phyloP scores from a whole-genome alignment of 2,797 vertebrate species.

The Schizopygopsis pylzovi region DNA sequence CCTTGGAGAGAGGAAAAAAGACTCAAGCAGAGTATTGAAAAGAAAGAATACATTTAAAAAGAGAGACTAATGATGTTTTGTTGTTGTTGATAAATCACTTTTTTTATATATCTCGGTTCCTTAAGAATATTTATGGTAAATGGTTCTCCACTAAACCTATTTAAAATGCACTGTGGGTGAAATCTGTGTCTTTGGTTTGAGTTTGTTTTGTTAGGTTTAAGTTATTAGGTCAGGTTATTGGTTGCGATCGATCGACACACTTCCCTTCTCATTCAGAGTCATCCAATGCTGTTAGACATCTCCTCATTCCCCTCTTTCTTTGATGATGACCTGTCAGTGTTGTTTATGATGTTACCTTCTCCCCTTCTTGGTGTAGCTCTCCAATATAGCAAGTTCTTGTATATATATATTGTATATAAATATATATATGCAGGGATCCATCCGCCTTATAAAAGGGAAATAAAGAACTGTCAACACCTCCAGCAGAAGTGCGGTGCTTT shows the following conservation, averaged over 20 bases:
- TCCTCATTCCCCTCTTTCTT: slow-evolving; percentile 21
- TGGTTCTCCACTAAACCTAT: slow-evolving; percentile 82
- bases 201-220: slow-evolving; percentile 81
- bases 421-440: slow-evolving; percentile 30
- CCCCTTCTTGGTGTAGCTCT: slow-evolving; percentile 79
- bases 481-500: slow-evolving; percentile 35
- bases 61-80: slow-evolving; percentile 72
- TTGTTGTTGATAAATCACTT: slow-evolving; percentile 64
- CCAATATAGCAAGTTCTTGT: slow-evolving; percentile 82
- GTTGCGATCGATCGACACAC: slow-evolving; percentile 73
- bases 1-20: slow-evolving; percentile 65
- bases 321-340: slow-evolving; percentile 75
- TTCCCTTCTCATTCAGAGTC: slow-evolving; percentile 53
- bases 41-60: slow-evolving; percentile 63
- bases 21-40: slow-evolving; percentile 58
- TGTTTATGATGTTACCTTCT: slow-evolving; percentile 81
- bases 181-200: slow-evolving; percentile 68
- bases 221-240: slow-evolving; percentile 78
- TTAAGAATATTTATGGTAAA: slow-evolving; percentile 85
- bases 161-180: slow-evolving; percentile 85
- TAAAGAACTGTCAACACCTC: slow-evolving; percentile 84
- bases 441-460: slow-evolving; percentile 84
- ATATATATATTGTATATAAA: slow-evolving; percentile 67
- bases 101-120: slow-evolving; percentile 82
- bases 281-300: slow-evolving; percentile 68